Evolutionary conservation across 2,888 invertebrate genomes (phyloP).

Genomic region (Aspidiotus rigidus): DNA sequence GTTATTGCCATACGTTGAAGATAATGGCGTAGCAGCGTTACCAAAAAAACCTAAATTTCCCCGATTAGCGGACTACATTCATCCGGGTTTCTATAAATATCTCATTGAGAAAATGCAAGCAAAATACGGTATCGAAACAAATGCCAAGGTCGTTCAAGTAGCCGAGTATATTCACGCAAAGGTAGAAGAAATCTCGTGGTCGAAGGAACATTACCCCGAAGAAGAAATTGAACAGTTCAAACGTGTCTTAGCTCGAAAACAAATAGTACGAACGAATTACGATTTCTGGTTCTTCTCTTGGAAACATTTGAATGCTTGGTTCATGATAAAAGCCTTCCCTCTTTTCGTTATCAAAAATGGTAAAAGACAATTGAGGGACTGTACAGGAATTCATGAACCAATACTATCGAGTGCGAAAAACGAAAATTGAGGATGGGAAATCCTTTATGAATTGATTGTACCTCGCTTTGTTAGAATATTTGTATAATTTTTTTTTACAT

Average conservation of each 20-base stretch:
- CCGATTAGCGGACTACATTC: neutral
- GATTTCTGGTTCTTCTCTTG: neutral
- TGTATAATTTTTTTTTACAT: too few species aligned
- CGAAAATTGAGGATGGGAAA: too few species aligned
- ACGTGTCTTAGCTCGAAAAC: neutral
- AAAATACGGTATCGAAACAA: neutral
- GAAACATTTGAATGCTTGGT: neutral
- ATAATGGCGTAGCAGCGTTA: neutral
- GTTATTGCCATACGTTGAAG: too few species aligned
- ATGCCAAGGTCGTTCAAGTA: neutral
- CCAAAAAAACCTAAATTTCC: neutral
- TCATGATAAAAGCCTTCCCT: neutral
- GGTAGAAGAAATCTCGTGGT: neutral
- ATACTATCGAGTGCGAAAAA: too few species aligned
- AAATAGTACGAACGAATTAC: neutral
- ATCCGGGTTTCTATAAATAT: neutral
- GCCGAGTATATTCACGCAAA: neutral
- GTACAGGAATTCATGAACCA: too few species aligned
- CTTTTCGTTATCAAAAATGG: too few species aligned
- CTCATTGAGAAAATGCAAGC: neutral
- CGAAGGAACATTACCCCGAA: neutral
- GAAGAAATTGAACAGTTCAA: neutral
- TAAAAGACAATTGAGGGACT: too few species aligned
- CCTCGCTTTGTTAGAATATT: too few species aligned
- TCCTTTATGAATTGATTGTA: too few species aligned